Percentiles rank a stretch among this genome's conserved stretches.
These are phyloP conservation scores for Aurelia aurita complex sp. Pacific DNA, from an alignment of 30 jellyfish, hydroid and myxozoan genomes.

Conservation along the genomic window DNA sequence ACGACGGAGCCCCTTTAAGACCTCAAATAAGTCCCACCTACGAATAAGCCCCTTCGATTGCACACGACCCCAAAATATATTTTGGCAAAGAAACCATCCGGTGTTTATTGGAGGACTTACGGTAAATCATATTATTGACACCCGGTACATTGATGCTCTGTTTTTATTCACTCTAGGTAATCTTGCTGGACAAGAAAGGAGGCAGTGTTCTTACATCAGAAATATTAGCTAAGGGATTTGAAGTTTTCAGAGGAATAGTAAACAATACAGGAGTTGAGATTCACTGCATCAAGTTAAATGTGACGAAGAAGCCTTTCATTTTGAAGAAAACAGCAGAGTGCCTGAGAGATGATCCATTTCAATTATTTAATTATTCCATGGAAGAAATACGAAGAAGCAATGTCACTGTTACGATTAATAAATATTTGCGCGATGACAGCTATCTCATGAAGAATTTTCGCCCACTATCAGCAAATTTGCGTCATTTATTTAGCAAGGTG, in stretches of 20 bases:
- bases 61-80: too few relatives aligned
- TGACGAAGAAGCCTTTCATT: conserved; percentile 4
- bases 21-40: too few relatives aligned
- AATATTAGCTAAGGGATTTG: background rate
- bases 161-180: background rate
- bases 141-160: background rate
- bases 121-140: too few relatives aligned
- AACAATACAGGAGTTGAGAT: conserved; percentile 17
- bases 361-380: conserved; percentile 26
- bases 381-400: background rate
- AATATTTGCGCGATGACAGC: background rate
- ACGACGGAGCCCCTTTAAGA: too few relatives aligned
- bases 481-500: conserved; percentile 8
- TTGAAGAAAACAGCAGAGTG: conserved; percentile 12
- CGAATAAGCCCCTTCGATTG: too few relatives aligned
- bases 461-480: conserved; percentile 18
- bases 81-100: too few relatives aligned
- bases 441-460: conserved; percentile 33
- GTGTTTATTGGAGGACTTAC: too few relatives aligned
- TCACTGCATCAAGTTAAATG: conserved; percentile 14
- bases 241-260: conserved; percentile 13
- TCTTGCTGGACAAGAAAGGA: conserved; percentile 1
- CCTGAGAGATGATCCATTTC: conserved; percentile 30
- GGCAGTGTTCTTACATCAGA: conserved; percentile 10
- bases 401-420: background rate